A percentile compares a stretch with the other conserved stretches of the same genome.
Evolutionary conservation across 2,113 vertebrate species (phyloP).

Genomic region (Ictalurus punctatus): DNA sequence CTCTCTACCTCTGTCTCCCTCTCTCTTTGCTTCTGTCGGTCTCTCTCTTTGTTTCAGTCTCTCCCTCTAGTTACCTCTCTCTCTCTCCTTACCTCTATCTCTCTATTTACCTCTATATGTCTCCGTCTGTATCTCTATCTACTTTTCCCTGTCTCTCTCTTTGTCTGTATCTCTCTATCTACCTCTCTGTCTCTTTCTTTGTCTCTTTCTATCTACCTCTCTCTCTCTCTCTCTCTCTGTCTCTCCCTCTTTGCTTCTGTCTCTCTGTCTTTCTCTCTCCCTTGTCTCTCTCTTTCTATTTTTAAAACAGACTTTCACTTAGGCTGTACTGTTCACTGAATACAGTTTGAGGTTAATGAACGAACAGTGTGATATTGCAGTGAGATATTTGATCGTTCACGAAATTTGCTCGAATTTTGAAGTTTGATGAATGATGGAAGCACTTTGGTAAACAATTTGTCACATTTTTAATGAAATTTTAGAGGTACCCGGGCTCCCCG

Average conservation of each 20-base stretch:
- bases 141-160: no score
- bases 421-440: background rate
- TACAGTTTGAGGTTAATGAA: background rate
- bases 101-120: background rate
- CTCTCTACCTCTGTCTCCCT: background rate
- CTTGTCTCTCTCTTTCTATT: no score
- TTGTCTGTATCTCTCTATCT: no score
- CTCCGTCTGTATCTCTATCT: no score
- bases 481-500: background rate
- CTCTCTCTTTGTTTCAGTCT: no score
- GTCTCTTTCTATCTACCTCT: background rate
- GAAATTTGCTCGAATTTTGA: background rate
- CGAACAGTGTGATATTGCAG: background rate
- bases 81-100: background rate
- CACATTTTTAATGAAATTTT: background rate
- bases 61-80: no score
- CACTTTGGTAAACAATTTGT: background rate
- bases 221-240: background rate
- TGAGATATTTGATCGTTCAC: background rate
- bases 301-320: background rate
- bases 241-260: background rate
- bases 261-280: background rate
- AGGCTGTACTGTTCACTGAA: background rate
- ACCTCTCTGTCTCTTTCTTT: background rate
- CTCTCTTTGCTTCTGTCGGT: background rate